A percentile compares a stretch with the other conserved stretches of the same genome.
These are phyloP conservation scores for Boloria euphrosyne DNA, from an alignment of 2,888 invertebrate genomes.

Conservation along the genomic window DNA sequence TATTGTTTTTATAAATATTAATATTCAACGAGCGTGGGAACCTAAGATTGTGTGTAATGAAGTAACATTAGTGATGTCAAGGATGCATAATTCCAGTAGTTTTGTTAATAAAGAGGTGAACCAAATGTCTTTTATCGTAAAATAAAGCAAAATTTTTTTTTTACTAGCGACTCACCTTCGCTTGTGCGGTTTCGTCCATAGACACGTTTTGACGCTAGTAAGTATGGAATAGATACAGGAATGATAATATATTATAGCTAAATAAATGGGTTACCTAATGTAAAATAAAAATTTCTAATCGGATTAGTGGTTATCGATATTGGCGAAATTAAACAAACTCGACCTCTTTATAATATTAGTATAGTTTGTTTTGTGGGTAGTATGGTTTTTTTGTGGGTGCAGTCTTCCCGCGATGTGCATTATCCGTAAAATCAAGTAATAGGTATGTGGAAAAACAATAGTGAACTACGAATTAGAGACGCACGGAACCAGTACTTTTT, in stretches of 20 bases:
- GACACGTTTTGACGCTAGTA: too few relatives aligned
- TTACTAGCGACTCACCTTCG: neutral
- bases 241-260: too few relatives aligned
- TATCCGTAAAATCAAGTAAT: slow-evolving; percentile 69
- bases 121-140: slow-evolving; percentile 9
- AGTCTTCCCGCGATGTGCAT: slow-evolving; percentile 52
- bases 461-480: slow-evolving; percentile 68
- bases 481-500: slow-evolving; percentile 68
- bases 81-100: slow-evolving; percentile 25
- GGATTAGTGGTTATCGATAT: too few relatives aligned
- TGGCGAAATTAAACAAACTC: too few relatives aligned
- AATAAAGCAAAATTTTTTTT: slow-evolving; percentile 13
- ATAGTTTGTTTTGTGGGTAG: too few relatives aligned
- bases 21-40: slow-evolving; percentile 65
- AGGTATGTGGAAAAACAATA: slow-evolving; percentile 65
- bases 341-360: too few relatives aligned
- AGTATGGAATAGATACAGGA: too few relatives aligned
- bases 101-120: slow-evolving; percentile 3
- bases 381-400: slow-evolving; percentile 25
- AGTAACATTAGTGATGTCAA: slow-evolving; percentile 27
- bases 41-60: slow-evolving; percentile 32
- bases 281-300: too few relatives aligned
- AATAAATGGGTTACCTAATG: too few relatives aligned
- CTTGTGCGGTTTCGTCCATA: too few relatives aligned
- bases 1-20: slow-evolving; percentile 24